Percentiles rank a stretch among this genome's conserved stretches.
Conservation (phyloP, 2,113 vertebrate genomes). For the Albula goreensis region DNA sequence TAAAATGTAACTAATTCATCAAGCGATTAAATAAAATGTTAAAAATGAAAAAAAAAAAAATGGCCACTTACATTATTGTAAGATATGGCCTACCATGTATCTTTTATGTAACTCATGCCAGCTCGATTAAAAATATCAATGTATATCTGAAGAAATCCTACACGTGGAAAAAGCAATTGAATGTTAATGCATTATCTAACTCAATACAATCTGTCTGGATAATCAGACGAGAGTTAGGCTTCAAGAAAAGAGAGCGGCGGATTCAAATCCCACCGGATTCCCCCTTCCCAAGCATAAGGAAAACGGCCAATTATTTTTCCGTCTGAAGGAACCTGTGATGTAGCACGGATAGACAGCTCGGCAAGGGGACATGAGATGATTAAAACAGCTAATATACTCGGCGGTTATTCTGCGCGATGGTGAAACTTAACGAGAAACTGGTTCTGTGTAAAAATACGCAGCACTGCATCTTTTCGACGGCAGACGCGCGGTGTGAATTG, state of each 20-base stretch:
- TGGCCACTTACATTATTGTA: too few species aligned
- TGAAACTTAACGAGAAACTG: conserved; percentile 6
- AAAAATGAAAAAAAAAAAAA: not conserved
- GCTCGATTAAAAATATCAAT: conserved; percentile 20
- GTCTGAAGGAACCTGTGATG: conserved; percentile 78
- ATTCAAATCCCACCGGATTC: conserved; percentile 58
- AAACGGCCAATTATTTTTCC: conserved; percentile 82
- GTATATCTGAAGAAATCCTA: conserved; percentile 6
- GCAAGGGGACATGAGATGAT: conserved; percentile 65
- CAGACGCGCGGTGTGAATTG: conserved; percentile 7
- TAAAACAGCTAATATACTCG: conserved; percentile 64
- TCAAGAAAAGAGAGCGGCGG: conserved; percentile 50
- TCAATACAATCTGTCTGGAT: conserved; percentile 12
- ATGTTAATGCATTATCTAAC: conserved; percentile 20
- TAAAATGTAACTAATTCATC: not conserved
- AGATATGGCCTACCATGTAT: not conserved
- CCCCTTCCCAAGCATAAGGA: conserved; percentile 46
- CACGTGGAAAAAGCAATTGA: conserved; percentile 34
- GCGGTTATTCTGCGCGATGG: conserved; percentile 16
- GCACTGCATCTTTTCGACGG: not conserved
- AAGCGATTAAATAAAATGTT: not conserved
- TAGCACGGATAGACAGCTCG: conserved; percentile 70
- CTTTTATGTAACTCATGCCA: not conserved
- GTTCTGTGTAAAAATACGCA: not conserved
- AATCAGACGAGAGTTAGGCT: conserved; percentile 39